phyloP scores from a whole-genome alignment of 2,888 invertebrate species.

The Syritta pipiens region DNA sequence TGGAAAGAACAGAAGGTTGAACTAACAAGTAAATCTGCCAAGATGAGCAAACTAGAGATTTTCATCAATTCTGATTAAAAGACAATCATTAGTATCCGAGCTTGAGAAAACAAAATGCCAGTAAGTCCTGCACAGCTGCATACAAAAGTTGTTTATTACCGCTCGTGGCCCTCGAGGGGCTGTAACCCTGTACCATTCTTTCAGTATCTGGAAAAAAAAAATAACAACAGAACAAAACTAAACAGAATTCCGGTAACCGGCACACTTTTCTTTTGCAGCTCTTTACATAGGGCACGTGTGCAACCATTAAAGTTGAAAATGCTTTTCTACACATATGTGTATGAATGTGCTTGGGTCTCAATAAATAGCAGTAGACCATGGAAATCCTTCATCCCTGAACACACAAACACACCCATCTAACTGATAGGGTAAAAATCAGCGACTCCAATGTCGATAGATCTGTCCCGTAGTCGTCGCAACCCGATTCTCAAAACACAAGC shows the following conservation, averaged over 20 bases:
- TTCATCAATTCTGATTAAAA: no score
- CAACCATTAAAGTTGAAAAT: conserved; percentile 31
- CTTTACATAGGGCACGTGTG: conserved; percentile 59
- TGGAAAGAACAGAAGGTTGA: no score
- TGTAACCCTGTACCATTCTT: no score
- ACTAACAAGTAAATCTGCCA: no score
- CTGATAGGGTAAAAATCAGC: conserved; percentile 19
- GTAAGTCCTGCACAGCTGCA: no score
- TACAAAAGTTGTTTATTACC: no score
- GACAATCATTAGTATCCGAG: no score
- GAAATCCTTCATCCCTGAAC: conserved; percentile 51
- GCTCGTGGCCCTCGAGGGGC: no score
- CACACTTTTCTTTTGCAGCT: conserved; percentile 41
- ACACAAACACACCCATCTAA: conserved; percentile 24
- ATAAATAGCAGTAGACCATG: conserved; percentile 50
- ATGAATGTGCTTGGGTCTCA: no score
- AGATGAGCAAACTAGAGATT: no score
- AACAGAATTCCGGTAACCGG: conserved; percentile 26
- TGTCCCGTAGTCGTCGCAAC: not conserved
- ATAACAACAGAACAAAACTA: conserved; percentile 7
- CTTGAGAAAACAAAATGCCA: no score
- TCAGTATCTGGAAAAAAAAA: not conserved
- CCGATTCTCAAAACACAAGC: conserved; percentile 4
- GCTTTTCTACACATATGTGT: conserved; percentile 16
- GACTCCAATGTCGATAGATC: conserved; percentile 41